Percentiles rank a stretch among this genome's conserved stretches.
Conservation (phyloP, 2,888 invertebrate species). For the Dendrolimus pini region DNA sequence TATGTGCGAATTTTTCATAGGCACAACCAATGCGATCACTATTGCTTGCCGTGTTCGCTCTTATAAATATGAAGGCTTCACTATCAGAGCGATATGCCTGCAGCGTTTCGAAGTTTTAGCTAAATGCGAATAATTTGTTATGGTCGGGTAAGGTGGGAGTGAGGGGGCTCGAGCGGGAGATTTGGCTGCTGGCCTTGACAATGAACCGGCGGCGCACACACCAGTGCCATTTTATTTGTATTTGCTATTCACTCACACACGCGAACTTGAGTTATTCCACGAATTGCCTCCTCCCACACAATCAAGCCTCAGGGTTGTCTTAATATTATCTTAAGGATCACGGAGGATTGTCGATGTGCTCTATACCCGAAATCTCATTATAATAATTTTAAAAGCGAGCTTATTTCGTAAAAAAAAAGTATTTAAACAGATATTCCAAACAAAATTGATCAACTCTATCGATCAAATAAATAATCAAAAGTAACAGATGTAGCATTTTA, state of each 20-base stretch:
- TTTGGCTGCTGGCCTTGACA: constrained; percentile 75
- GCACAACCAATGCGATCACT: constrained; percentile 24
- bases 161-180: constrained; percentile 61
- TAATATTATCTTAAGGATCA: neutral
- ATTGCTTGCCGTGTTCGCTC: constrained; percentile 36
- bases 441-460: too few species aligned
- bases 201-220: constrained; percentile 72
- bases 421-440: too few species aligned
- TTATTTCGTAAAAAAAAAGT: too few species aligned
- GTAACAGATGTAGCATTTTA: too few species aligned
- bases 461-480: too few species aligned
- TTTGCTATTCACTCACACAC: constrained; percentile 50
- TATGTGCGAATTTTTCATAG: constrained; percentile 17
- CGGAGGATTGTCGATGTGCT: too few species aligned
- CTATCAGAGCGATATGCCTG: constrained; percentile 36
- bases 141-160: constrained; percentile 42
- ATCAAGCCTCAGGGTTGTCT: constrained; percentile 52
- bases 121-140: constrained; percentile 56
- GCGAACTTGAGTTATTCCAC: constrained; percentile 50
- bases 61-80: constrained; percentile 22
- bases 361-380: too few species aligned
- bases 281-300: constrained; percentile 66
- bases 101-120: constrained; percentile 43
- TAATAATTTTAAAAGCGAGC: too few species aligned
- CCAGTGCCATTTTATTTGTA: constrained; percentile 35